Percentiles rank a stretch among this genome's conserved stretches.
Conservation (phyloP, 1,140 invertebrate genomes). For the Cyclargus thomasi region DNA sequence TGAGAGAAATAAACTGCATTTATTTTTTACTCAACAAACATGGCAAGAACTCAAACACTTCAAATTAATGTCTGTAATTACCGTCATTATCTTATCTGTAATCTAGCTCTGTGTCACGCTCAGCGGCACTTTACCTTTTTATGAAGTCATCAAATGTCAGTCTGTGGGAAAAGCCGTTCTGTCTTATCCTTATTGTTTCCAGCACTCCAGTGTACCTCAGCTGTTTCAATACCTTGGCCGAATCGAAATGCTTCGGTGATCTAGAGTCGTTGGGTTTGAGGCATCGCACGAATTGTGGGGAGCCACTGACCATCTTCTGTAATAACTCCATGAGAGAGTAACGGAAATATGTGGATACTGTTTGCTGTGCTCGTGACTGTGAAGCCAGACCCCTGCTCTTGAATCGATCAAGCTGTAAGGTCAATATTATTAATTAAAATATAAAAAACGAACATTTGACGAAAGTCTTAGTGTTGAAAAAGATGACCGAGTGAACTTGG, state of each 20-base stretch:
- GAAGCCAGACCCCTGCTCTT: constrained; percentile 81
- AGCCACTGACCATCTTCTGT: constrained; percentile 87
- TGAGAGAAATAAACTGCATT: background rate
- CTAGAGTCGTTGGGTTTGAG: constrained; percentile 88
- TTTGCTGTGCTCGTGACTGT: constrained; percentile 90
- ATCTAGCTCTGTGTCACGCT: constrained; percentile 3
- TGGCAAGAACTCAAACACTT: background rate
- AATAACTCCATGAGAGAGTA: constrained; percentile 90
- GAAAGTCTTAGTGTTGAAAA: too few species aligned
- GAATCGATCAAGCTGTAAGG: constrained; percentile 57
- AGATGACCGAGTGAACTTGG: too few species aligned
- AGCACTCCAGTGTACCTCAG: constrained; percentile 87
- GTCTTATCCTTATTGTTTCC: constrained; percentile 87
- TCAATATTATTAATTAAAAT: background rate
- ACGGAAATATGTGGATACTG: constrained; percentile 88
- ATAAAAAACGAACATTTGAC: too few species aligned
- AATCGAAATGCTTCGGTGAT: constrained; percentile 81
- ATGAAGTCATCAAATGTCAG: constrained; percentile 87
- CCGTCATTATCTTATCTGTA: background rate
- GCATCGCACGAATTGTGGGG: constrained; percentile 89
- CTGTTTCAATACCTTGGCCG: constrained; percentile 84
- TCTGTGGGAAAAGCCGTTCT: constrained; percentile 88
- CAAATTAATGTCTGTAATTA: background rate
- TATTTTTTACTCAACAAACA: background rate
- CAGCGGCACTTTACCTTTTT: constrained; percentile 76